Percentiles rank a stretch among this genome's conserved stretches.
These are phyloP conservation scores for Tauraco hartlaubi DNA, from an alignment of 2,797 vertebrate species.

Conservation along the genomic window DNA sequence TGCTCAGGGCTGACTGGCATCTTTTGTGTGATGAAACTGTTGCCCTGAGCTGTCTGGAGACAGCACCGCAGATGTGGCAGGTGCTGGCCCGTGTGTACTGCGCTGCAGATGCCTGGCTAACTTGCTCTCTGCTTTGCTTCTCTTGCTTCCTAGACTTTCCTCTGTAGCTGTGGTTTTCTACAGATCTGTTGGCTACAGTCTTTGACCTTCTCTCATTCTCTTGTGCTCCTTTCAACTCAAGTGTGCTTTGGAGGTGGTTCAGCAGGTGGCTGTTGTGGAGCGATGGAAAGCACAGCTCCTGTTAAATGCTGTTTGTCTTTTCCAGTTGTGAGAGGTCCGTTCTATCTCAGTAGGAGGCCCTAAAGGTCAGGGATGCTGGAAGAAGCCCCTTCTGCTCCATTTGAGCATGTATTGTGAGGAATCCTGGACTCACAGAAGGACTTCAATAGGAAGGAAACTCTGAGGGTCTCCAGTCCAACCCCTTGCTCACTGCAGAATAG, in stretches of 20 bases:
- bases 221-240: neutral
- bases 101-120: neutral
- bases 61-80: neutral
- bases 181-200: neutral
- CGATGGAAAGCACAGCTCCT: neutral
- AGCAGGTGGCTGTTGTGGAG: neutral
- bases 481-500: neutral
- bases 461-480: neutral
- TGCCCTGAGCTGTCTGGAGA: neutral
- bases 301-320: neutral
- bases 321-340: rapidly evolving
- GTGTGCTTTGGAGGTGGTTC: neutral
- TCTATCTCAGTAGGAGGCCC: neutral
- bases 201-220: neutral
- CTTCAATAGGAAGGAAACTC: neutral
- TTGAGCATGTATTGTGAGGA: neutral
- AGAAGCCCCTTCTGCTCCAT: neutral
- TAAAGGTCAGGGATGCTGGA: neutral
- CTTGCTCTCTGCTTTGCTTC: neutral
- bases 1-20: neutral
- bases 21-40: neutral
- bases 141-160: neutral
- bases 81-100: neutral
- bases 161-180: neutral
- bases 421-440: neutral